A percentile compares a stretch with the other conserved stretches of the same genome.
Evolutionary conservation across 2,797 vertebrate species (phyloP).

Genomic region (Dryobates pubescens): DNA sequence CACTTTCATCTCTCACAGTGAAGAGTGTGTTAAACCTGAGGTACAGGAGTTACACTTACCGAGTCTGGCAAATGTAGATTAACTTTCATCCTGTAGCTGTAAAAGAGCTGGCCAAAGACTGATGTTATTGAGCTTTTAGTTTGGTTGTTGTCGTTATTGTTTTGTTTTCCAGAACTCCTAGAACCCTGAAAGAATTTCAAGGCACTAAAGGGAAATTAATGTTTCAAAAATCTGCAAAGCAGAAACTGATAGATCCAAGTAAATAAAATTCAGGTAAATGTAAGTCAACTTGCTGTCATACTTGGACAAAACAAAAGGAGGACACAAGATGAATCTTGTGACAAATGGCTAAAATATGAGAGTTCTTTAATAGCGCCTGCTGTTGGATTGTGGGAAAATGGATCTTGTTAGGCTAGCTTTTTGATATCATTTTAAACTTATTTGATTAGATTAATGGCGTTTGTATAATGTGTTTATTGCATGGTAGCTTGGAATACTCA

Average conservation of each 20-base stretch:
- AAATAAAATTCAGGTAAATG: background rate
- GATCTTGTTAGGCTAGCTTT: background rate
- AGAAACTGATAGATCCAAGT: background rate
- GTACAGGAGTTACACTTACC: background rate
- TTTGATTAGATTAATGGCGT: background rate
- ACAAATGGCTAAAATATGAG: background rate
- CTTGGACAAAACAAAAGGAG: background rate
- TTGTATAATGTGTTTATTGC: background rate
- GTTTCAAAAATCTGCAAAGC: background rate
- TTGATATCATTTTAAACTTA: background rate
- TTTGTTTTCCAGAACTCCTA: background rate
- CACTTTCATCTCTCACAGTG: background rate
- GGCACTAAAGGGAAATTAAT: background rate
- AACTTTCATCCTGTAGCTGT: background rate
- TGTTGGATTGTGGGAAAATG: background rate
- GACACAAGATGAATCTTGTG: background rate
- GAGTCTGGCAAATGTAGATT: background rate
- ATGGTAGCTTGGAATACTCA: background rate
- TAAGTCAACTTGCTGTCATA: background rate
- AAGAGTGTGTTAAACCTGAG: background rate
- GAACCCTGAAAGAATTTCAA: background rate
- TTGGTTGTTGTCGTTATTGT: background rate
- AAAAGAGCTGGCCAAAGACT: background rate
- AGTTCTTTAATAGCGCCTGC: background rate
- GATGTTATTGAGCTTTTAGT: accelerated